These are phyloP conservation scores for Anolis carolinensis DNA, from an alignment of 2,113 vertebrate species.

Conservation along the genomic window DNA sequence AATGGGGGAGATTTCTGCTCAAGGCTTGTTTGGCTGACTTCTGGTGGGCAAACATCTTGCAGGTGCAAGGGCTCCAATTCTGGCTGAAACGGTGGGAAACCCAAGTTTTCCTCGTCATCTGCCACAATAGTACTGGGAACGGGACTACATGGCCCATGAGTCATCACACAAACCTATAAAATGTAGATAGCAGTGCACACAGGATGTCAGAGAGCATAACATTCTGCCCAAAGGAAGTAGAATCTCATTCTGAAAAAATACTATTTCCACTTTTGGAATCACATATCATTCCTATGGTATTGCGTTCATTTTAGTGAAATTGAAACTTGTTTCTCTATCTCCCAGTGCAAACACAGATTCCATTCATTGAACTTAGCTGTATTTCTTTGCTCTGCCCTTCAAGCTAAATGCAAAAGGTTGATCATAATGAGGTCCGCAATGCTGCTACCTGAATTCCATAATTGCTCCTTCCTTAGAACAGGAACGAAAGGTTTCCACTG, in stretches of 20 bases:
- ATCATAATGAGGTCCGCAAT: slow-evolving; percentile 41
- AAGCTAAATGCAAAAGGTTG: slow-evolving; percentile 35
- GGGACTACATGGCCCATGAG: too few relatives aligned
- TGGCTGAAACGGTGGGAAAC: too few relatives aligned
- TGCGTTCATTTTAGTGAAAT: too few relatives aligned
- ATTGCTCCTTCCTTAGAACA: slow-evolving; percentile 43
- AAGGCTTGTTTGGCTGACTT: too few relatives aligned
- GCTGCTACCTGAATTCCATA: slow-evolving; percentile 44
- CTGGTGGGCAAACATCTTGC: too few relatives aligned
- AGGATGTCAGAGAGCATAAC: neutral
- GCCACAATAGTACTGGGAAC: too few relatives aligned
- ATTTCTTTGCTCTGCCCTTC: slow-evolving; percentile 30
- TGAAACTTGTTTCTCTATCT: neutral
- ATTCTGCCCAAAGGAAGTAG: too few relatives aligned
- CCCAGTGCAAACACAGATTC: slow-evolving; percentile 27
- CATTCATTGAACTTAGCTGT: neutral
- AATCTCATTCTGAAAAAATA: neutral
- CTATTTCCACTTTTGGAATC: neutral
- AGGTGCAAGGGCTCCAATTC: too few relatives aligned
- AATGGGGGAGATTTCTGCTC: too few relatives aligned
- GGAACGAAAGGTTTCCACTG: slow-evolving; percentile 43
- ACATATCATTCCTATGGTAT: neutral
- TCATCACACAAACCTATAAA: too few relatives aligned
- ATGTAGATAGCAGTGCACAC: too few relatives aligned
- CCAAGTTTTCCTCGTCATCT: too few relatives aligned